Conservation (phyloP, 2,113 vertebrate species). For the Eonycteris spelaea region DNA sequence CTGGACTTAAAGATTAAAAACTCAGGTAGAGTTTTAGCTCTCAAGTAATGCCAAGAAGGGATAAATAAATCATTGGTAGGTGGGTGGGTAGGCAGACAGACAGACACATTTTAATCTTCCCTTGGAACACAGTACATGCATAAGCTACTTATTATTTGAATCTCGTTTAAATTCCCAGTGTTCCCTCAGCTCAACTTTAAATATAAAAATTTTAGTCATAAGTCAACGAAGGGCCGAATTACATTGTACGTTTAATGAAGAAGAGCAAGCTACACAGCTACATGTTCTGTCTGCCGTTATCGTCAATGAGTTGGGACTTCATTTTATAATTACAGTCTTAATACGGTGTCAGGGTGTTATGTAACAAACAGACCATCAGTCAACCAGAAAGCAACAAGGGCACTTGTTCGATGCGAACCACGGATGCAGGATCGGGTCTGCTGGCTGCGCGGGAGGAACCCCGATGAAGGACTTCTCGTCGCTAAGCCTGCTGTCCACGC, state of each 20-base stretch:
- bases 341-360: constrained; percentile 4
- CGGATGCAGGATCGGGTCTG: neutral
- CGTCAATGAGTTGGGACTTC: constrained; percentile 1
- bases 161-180: neutral
- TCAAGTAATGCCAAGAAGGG: neutral
- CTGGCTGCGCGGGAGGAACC: neutral
- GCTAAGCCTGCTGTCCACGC: neutral
- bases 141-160: neutral
- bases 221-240: neutral
- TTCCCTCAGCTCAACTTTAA: neutral
- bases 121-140: neutral
- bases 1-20: neutral
- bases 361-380: constrained; percentile 8
- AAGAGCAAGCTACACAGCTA: neutral
- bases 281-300: neutral
- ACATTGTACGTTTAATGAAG: neutral
- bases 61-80: neutral
- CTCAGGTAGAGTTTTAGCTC: neutral
- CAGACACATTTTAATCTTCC: neutral
- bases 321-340: constrained; percentile 56
- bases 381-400: neutral
- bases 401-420: neutral
- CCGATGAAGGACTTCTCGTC: neutral
- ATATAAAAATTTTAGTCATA: neutral
- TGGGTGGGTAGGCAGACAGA: neutral